Base-by-base conservation (phyloP, 2,888 invertebrate species). In the Trichogramma evanescens region DNA sequence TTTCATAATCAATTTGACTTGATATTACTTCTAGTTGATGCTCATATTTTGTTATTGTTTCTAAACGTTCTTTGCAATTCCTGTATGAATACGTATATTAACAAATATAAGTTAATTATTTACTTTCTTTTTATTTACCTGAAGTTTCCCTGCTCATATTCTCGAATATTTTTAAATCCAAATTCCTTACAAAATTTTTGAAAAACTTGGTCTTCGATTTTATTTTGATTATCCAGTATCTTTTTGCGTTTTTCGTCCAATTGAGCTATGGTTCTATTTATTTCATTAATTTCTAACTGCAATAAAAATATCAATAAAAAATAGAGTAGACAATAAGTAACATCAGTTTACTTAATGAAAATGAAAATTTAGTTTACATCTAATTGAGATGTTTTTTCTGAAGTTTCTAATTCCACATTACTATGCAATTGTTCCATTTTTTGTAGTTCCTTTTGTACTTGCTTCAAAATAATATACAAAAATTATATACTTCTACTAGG, bases 71-170 rank as follows among this genome's bases (percentile, higher is more conserved):
- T 79, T 96, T 93, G 74, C 92, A 92, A 68, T 89, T 89, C 62
- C 80, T 79, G 6, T 50, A 52, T 59, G 7, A 52, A 52, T 54
- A 56, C 38, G 9, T 59, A 43, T 40, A 45, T 41, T 54, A 56
- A 39, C 39, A 39, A 49, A 49, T 5, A 13, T 41, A 10, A 10
- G 13, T 44, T 59, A 44, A 26, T 38, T 66, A 63, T 40, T 39
- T 3, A 9, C 26, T 26, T 4, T 41, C 44, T 38, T 45, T 50
- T 51, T 44, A 54, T 10, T 54, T 67, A 79, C 79, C 89, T 85
- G 70, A 97, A 78, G 79, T 97, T 95, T 43, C 94, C 84, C 78
- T 96, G 93, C 80, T 98, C 98, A 80, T 95, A 99, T 73, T 95
- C 93, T 0, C 93, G 87, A 71, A 99, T 98, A 79, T 96, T 95